phyloP scores from a whole-genome alignment of 2,888 invertebrate genomes.

The Endotricha flammealis region DNA sequence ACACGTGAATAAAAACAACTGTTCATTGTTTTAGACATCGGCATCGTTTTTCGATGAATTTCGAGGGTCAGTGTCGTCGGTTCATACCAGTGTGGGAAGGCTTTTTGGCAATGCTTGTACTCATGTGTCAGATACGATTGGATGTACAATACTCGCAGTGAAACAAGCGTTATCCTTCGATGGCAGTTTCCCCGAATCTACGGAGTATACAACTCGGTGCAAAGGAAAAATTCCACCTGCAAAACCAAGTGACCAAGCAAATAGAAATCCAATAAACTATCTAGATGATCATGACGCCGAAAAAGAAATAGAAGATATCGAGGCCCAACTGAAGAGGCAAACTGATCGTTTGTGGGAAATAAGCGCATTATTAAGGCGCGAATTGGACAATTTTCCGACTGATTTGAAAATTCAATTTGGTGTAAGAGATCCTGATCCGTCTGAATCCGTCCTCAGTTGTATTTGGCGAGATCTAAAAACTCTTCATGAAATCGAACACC shows the following conservation, averaged over 20 bases:
- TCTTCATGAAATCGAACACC: conserved; percentile 39
- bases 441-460: conserved; percentile 31
- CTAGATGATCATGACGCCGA: conserved; percentile 25
- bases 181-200: conserved; percentile 24
- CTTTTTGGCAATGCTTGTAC: conserved; percentile 50
- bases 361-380: conserved; percentile 36
- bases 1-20: no score
- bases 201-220: conserved; percentile 29
- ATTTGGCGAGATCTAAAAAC: conserved; percentile 40
- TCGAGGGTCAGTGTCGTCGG: conserved; percentile 39
- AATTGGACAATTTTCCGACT: conserved; percentile 42
- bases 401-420: conserved; percentile 33
- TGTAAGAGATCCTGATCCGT: conserved; percentile 22
- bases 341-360: conserved; percentile 39
- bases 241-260: conserved; percentile 21
- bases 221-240: conserved; percentile 9
- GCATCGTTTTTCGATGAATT: conserved; percentile 49
- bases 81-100: conserved; percentile 48
- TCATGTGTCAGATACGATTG: conserved; percentile 54
- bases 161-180: conserved; percentile 42
- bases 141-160: conserved; percentile 56
- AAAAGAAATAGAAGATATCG: conserved; percentile 27
- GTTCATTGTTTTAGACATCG: conserved; percentile 45
- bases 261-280: conserved; percentile 24
- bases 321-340: conserved; percentile 34